A percentile compares a stretch with the other conserved stretches of the same genome.
Evolutionary conservation across 23 tunicate genomes (phyloP).

Genomic region (Botrylloides violaceus): DNA sequence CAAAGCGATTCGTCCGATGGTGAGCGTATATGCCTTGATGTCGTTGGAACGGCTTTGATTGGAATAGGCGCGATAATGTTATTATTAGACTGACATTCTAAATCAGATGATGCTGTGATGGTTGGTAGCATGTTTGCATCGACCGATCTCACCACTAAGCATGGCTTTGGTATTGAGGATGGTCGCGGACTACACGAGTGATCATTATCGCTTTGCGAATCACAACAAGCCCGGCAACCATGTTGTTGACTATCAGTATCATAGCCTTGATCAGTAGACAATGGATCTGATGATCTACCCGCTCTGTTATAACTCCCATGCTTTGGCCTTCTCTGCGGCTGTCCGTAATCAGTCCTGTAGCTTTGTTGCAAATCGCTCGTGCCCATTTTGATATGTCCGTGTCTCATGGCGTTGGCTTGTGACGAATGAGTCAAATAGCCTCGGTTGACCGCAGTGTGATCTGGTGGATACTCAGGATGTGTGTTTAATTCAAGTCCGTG

Average conservation of each 20-base stretch:
- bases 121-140: not conserved
- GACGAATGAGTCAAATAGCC: conserved; percentile 9
- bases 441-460: conserved; percentile 6
- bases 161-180: not conserved
- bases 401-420: not conserved
- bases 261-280: conserved; percentile 93
- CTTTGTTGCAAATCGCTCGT: not conserved
- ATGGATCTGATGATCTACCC: conserved; percentile 56
- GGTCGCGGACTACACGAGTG: conserved; percentile 23
- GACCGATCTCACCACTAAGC: conserved; percentile 12
- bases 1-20: conserved; percentile 47
- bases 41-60: not conserved
- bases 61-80: conserved; percentile 8
- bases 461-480: not conserved
- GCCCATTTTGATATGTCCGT: conserved; percentile 18
- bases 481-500: not conserved
- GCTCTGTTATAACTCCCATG: conserved; percentile 8
- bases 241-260: conserved; percentile 86
- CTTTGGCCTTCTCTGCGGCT: conserved; percentile 9
- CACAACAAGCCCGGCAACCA: conserved; percentile 12
- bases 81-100: not conserved
- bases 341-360: conserved; percentile 1
- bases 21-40: not conserved
- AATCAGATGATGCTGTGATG: not conserved
- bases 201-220: conserved; percentile 18